Conservation (phyloP, 2,797 vertebrate genomes). For the Sebastiscus tertius region DNA sequence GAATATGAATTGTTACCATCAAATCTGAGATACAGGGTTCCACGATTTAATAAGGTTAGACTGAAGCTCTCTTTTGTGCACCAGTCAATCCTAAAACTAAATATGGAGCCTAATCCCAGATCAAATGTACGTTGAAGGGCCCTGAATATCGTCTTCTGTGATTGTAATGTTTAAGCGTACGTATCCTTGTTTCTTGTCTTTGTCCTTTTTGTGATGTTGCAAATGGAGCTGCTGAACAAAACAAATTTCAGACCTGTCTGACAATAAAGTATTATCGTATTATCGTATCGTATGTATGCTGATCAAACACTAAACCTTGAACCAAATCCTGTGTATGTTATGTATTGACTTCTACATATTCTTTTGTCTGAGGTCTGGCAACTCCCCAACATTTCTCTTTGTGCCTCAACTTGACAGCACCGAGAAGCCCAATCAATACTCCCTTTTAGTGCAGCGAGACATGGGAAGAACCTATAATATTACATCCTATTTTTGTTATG, state of each 20-base stretch:
- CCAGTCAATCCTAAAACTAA: no score
- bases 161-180: no score
- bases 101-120: background rate
- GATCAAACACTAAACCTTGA: background rate
- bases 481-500: slow-evolving; percentile 6
- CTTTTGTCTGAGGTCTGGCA: slow-evolving; percentile 26
- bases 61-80: no score
- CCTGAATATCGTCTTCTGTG: no score
- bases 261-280: no score
- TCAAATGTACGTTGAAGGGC: no score
- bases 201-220: no score
- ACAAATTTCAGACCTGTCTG: no score
- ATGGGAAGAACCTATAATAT: slow-evolving; percentile 2
- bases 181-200: no score
- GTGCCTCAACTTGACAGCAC: slow-evolving; percentile 17
- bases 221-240: no score
- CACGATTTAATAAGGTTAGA: fast-evolving
- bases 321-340: background rate
- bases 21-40: no score
- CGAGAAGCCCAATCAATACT: slow-evolving; percentile 39
- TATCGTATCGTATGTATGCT: background rate
- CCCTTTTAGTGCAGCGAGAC: slow-evolving; percentile 25
- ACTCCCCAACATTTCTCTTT: slow-evolving; percentile 30
- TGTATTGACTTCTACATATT: slow-evolving; percentile 11
- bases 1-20: no score